Percentiles rank a stretch among this genome's conserved stretches.
Evolutionary conservation across 2,113 vertebrate genomes (phyloP).

Genomic region (Albula glossodonta): DNA sequence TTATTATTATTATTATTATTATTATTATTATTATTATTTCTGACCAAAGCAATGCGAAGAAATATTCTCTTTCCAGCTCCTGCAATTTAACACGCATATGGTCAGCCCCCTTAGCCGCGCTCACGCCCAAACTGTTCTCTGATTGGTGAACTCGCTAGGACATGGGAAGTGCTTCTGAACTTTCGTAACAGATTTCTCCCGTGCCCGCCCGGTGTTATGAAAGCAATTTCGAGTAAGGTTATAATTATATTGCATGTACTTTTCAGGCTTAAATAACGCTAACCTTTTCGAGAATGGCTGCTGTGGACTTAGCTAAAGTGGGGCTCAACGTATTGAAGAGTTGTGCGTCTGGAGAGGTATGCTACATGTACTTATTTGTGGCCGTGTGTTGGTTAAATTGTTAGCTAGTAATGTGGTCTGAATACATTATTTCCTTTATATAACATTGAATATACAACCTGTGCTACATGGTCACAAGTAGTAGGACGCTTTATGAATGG

Average conservation of each 20-base stretch:
- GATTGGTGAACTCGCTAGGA: constrained; percentile 39
- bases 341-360: constrained; percentile 70
- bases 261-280: neutral
- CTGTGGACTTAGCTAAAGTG: constrained; percentile 63
- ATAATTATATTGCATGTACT: neutral
- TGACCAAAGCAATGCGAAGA: no score
- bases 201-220: neutral
- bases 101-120: neutral
- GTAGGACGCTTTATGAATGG: no score
- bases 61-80: constrained; percentile 21
- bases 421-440: no score
- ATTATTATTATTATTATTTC: no score
- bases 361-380: neutral
- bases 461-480: no score
- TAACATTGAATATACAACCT: no score
- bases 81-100: constrained; percentile 29
- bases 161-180: constrained; percentile 39
- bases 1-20: no score
- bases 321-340: constrained; percentile 72
- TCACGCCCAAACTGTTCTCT: neutral
- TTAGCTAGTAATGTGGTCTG: no score
- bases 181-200: neutral
- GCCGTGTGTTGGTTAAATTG: neutral
- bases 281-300: constrained; percentile 54
- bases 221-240: neutral